Evolutionary conservation across 2,797 vertebrate species (phyloP).

Genomic region (Gephyroberyx darwinii): DNA sequence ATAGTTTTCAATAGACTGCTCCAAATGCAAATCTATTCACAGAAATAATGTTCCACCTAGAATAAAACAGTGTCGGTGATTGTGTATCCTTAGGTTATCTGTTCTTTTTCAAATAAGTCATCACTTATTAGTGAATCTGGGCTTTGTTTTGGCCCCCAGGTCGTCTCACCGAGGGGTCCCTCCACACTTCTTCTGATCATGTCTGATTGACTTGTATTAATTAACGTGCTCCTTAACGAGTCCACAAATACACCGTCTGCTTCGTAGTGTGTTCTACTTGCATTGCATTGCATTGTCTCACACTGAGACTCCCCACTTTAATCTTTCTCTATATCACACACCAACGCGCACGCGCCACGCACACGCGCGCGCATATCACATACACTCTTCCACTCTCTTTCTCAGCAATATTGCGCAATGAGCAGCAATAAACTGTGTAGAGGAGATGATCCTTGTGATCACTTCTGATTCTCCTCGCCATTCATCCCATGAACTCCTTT

Average conservation of each 20-base stretch:
- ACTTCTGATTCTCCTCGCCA: slow-evolving; percentile 34
- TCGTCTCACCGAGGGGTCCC: slow-evolving; percentile 39
- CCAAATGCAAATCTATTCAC: not conserved
- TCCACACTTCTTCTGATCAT: slow-evolving; percentile 33
- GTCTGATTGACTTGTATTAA: slow-evolving; percentile 52
- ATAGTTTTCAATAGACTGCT: not conserved
- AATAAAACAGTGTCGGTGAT: slow-evolving; percentile 3
- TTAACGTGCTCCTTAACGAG: slow-evolving; percentile 37
- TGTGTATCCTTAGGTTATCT: slow-evolving; percentile 18
- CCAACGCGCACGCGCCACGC: not conserved
- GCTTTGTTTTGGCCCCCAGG: slow-evolving; percentile 39
- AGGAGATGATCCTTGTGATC: slow-evolving; percentile 50
- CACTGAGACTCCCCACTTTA: slow-evolving; percentile 44
- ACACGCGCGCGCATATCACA: slow-evolving; percentile 1
- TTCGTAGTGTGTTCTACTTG: slow-evolving; percentile 33
- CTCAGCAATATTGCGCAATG: slow-evolving; percentile 13
- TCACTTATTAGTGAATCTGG: slow-evolving; percentile 16
- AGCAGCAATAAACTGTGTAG: slow-evolving; percentile 62
- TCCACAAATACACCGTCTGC: slow-evolving; percentile 30
- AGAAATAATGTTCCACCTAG: not conserved
- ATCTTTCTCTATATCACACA: slow-evolving; percentile 7
- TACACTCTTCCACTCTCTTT: slow-evolving; percentile 1
- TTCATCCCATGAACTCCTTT: slow-evolving; percentile 30
- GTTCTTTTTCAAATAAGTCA: slow-evolving; percentile 7
- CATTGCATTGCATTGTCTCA: slow-evolving; percentile 65